Conservation (phyloP, 2,888 invertebrate genomes). For the Drosophila mayaguana region DNA sequence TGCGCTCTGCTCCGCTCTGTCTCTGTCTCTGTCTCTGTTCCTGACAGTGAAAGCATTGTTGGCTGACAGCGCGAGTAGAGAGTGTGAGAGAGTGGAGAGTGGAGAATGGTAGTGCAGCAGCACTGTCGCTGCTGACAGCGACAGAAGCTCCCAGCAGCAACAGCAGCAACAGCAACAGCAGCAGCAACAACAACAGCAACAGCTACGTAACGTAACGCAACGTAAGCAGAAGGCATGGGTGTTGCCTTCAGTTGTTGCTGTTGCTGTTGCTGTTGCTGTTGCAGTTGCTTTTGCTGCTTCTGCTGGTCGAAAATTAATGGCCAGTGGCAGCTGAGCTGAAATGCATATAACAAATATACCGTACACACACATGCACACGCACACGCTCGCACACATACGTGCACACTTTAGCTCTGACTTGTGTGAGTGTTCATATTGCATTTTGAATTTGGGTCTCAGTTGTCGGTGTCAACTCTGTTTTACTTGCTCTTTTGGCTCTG, state of each 20-base stretch:
- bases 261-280: conserved; percentile 37
- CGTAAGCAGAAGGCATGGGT: conserved; percentile 41
- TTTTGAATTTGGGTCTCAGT: conserved; percentile 34
- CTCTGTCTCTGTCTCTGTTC: conserved; percentile 36
- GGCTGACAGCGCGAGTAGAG: conserved; percentile 67
- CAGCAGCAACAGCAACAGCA: conserved; percentile 31
- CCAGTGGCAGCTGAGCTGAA: conserved; percentile 69
- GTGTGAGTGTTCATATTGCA: conserved; percentile 20
- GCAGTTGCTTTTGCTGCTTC: conserved; percentile 46
- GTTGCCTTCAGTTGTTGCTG: conserved; percentile 39
- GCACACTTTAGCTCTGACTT: not conserved
- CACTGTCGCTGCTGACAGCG: conserved; percentile 37
- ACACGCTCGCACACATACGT: not conserved
- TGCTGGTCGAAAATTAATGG: conserved; percentile 76
- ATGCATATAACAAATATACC: conserved; percentile 54
- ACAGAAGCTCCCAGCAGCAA: conserved; percentile 40
- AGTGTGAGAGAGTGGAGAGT: conserved; percentile 21
- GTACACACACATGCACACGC: conserved; percentile 3
- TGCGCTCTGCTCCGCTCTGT: not conserved
- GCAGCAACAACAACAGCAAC: conserved; percentile 47
- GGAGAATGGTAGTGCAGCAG: conserved; percentile 21
- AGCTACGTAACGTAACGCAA: conserved; percentile 53
- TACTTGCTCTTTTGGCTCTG: conserved; percentile 33
- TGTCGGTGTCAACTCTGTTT: conserved; percentile 53
- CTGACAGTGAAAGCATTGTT: conserved; percentile 81